phyloP scores from a whole-genome alignment of 2,113 vertebrate species.

The Cololabis saira region DNA sequence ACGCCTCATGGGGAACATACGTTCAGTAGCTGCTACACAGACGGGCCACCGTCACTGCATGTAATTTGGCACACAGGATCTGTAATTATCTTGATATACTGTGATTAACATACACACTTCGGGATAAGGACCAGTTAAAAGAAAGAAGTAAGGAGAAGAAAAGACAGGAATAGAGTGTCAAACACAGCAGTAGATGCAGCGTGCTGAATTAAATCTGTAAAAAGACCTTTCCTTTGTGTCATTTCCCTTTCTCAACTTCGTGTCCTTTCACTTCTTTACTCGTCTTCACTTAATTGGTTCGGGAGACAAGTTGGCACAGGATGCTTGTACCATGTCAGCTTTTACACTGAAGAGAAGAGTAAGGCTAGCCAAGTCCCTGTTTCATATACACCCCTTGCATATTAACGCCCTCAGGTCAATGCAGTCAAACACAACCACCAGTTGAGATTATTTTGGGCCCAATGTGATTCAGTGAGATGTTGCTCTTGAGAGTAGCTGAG shows the following conservation, averaged over 20 bases:
- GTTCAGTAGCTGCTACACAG: conserved; percentile 41
- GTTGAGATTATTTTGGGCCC: conserved; percentile 39
- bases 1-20: conserved; percentile 11
- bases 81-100: conserved; percentile 48
- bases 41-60: background rate
- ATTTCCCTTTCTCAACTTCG: background rate
- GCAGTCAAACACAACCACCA: conserved; percentile 1
- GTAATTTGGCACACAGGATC: conserved; percentile 25
- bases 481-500: too few relatives aligned
- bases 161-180: background rate
- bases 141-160: background rate
- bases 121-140: conserved; percentile 10
- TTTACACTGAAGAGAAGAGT: background rate
- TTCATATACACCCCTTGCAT: too few relatives aligned
- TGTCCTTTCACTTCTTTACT: conserved; percentile 27
- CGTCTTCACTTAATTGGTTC: background rate
- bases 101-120: conserved; percentile 26
- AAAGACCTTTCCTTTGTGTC: background rate
- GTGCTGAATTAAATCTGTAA: background rate
- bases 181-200: background rate
- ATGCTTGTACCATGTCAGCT: too few relatives aligned
- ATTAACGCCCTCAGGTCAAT: too few relatives aligned
- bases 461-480: conserved; percentile 3
- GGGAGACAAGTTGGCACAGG: conserved; percentile 12
- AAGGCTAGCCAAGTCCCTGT: too few relatives aligned